These are phyloP conservation scores for Cisticola juncidis DNA, from an alignment of 2,113 vertebrate species.

Conservation along the genomic window DNA sequence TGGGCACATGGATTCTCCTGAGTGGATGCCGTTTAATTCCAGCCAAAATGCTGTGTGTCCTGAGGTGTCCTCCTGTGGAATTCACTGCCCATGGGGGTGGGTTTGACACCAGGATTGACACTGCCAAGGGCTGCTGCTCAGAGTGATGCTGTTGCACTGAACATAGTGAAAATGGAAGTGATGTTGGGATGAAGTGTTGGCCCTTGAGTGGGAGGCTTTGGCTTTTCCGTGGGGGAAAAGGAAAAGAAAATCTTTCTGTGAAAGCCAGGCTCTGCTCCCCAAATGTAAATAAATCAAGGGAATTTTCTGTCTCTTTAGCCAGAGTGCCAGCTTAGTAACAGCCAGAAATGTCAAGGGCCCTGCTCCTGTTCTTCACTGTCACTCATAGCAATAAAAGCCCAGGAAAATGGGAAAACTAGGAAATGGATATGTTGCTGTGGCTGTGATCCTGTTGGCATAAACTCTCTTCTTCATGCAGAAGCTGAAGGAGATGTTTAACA, in stretches of 20 bases:
- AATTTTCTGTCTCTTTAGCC: background rate
- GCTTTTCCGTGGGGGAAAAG: background rate
- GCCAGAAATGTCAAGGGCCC: background rate
- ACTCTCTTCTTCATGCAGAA: background rate
- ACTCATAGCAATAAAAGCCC: background rate
- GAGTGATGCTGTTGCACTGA: background rate
- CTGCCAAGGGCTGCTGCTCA: background rate
- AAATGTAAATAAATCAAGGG: background rate
- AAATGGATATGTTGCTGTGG: background rate
- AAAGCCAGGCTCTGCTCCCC: background rate
- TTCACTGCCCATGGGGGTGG: background rate
- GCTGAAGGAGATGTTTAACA: background rate
- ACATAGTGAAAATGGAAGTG: background rate
- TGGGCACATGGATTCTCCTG: fast-evolving
- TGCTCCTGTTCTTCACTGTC: background rate
- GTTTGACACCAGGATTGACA: background rate
- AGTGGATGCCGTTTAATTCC: background rate
- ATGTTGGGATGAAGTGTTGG: background rate
- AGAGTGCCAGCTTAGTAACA: background rate
- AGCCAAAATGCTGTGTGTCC: background rate
- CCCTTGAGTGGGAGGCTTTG: background rate
- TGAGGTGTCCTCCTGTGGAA: background rate
- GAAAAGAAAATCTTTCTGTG: background rate
- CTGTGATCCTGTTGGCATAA: background rate
- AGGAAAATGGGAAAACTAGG: background rate